A percentile compares a stretch with the other conserved stretches of the same genome.
Conservation (phyloP, 2,888 invertebrate genomes). For the Drosophila acutilabella region DNA sequence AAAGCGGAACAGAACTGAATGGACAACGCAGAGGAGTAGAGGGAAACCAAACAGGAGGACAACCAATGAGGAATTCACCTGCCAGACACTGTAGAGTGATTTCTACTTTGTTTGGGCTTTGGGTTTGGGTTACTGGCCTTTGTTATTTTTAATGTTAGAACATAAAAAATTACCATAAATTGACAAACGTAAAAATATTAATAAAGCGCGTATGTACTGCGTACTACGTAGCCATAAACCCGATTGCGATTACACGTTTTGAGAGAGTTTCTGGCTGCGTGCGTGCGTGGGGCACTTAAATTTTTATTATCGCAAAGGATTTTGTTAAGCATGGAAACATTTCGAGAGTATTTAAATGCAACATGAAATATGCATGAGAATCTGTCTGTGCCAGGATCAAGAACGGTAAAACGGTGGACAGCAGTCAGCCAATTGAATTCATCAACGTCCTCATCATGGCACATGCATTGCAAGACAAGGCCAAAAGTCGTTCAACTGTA, state of each 20-base stretch:
- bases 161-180: slow-evolving; percentile 72
- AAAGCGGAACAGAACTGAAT: slow-evolving; percentile 28
- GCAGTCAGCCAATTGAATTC: slow-evolving; percentile 62
- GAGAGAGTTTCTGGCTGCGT: slow-evolving; percentile 28
- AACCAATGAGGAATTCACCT: slow-evolving; percentile 38
- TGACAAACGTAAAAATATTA: slow-evolving; percentile 73
- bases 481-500: slow-evolving; percentile 70
- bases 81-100: slow-evolving; percentile 11
- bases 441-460: slow-evolving; percentile 23
- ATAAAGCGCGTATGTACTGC: slow-evolving; percentile 52
- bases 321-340: slow-evolving; percentile 58
- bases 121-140: neutral
- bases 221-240: slow-evolving; percentile 56
- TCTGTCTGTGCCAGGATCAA: slow-evolving; percentile 57
- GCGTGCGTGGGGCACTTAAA: slow-evolving; percentile 69
- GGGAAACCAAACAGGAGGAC: too few relatives aligned
- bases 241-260: slow-evolving; percentile 50
- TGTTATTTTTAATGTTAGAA: slow-evolving; percentile 57
- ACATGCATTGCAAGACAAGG: slow-evolving; percentile 46
- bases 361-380: slow-evolving; percentile 73
- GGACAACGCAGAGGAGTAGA: neutral
- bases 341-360: slow-evolving; percentile 60
- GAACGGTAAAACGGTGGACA: slow-evolving; percentile 41
- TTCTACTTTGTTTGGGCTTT: neutral
- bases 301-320: slow-evolving; percentile 61